Conservation (phyloP, 53 echinoderm and acorn worm species). For the Antedon mediterranea region DNA sequence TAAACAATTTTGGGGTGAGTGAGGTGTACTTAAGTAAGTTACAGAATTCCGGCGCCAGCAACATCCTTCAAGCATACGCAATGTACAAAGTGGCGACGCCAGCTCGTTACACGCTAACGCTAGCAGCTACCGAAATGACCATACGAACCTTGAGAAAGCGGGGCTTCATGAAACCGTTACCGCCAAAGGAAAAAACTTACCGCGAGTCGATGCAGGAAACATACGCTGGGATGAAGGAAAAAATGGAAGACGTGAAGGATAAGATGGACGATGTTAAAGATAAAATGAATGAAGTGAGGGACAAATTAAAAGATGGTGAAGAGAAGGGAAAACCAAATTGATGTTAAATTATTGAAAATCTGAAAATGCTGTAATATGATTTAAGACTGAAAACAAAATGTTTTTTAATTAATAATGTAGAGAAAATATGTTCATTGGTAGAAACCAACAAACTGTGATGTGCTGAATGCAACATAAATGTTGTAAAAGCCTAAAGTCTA, state of each 20-base stretch:
- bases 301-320: background rate
- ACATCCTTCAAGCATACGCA: conserved; percentile 82
- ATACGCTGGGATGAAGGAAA: conserved; percentile 58
- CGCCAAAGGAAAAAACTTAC: conserved; percentile 77
- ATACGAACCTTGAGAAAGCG: conserved; percentile 49
- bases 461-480: too few relatives aligned
- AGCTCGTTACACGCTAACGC: conserved; percentile 78
- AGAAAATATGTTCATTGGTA: too few relatives aligned
- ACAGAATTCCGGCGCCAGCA: conserved; percentile 67
- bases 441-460: too few relatives aligned
- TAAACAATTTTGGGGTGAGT: conserved; percentile 57
- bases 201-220: conserved; percentile 72
- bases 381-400: too few relatives aligned
- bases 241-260: conserved; percentile 16
- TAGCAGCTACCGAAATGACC: conserved; percentile 70
- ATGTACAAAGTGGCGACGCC: conserved; percentile 92
- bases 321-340: too few relatives aligned
- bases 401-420: too few relatives aligned
- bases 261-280: conserved; percentile 1
- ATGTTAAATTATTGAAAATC: too few relatives aligned
- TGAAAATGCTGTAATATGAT: too few relatives aligned
- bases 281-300: conserved; percentile 3
- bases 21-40: conserved; percentile 52
- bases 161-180: conserved; percentile 58
- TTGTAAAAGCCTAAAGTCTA: too few relatives aligned